A percentile compares a stretch with the other conserved stretches of the same genome.
phyloP scores from a whole-genome alignment of 2,797 vertebrate genomes.

The Megalops cyprinoides region DNA sequence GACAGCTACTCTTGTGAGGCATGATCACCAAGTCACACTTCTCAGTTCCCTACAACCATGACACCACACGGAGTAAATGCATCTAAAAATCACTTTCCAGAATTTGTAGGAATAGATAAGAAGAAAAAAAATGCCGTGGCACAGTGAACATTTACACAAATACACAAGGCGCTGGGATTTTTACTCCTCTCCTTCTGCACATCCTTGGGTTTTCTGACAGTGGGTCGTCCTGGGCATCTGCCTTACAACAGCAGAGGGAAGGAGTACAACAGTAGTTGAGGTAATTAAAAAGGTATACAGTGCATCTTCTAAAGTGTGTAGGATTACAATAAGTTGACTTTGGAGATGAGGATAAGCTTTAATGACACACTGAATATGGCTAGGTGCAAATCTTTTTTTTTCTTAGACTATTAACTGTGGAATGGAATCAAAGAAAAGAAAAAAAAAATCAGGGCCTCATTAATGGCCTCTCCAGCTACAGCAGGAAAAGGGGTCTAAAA shows the following conservation, averaged over 20 bases:
- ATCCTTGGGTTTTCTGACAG: too few species aligned
- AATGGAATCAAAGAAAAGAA: neutral
- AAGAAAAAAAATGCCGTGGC: too few species aligned
- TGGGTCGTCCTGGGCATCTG: too few species aligned
- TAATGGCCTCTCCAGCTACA: neutral
- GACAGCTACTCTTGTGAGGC: neutral
- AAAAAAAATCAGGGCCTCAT: neutral
- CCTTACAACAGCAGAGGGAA: neutral
- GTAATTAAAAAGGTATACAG: neutral
- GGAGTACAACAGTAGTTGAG: neutral
- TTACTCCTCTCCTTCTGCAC: neutral
- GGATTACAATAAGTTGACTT: too few species aligned
- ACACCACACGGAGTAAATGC: neutral
- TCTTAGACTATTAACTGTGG: neutral
- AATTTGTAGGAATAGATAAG: neutral
- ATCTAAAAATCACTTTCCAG: neutral
- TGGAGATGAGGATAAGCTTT: too few species aligned
- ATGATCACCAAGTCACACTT: too few species aligned
- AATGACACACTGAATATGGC: neutral
- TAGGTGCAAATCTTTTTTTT: neutral
- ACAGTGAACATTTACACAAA: neutral
- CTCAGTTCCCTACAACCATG: neutral
- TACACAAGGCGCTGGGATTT: neutral
- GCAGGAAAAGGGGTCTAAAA: neutral
- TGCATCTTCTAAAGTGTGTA: too few species aligned